phyloP scores from a whole-genome alignment of 2,888 invertebrate species.

The Eulithis prunata region DNA sequence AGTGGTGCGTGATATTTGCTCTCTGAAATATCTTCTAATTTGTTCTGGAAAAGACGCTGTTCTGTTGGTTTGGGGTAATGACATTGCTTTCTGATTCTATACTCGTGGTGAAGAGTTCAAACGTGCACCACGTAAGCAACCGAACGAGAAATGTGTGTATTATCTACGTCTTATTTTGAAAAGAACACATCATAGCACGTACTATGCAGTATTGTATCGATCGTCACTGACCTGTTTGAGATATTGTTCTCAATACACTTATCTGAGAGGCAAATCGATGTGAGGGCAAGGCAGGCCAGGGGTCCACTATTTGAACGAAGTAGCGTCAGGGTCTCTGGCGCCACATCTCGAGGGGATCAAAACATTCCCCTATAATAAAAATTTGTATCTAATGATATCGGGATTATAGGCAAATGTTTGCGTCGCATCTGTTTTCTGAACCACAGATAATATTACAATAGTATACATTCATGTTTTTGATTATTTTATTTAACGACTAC shows the following conservation, averaged over 20 bases:
- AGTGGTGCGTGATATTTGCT: conserved; percentile 56
- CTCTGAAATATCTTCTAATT: conserved; percentile 44
- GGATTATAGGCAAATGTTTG: conserved; percentile 28
- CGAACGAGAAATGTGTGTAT: no score
- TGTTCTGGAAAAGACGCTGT: background rate
- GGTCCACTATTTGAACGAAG: conserved; percentile 55
- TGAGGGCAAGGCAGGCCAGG: conserved; percentile 39
- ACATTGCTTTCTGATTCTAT: no score
- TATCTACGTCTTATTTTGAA: no score
- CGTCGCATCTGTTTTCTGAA: conserved; percentile 20
- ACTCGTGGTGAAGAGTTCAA: no score
- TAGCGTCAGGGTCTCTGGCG: conserved; percentile 49
- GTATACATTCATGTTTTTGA: conserved; percentile 21
- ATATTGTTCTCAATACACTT: background rate
- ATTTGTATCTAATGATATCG: conserved; percentile 30
- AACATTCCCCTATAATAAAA: conserved; percentile 27
- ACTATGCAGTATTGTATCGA: background rate
- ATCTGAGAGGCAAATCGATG: conserved; percentile 24
- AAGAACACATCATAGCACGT: background rate
- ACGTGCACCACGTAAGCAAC: no score
- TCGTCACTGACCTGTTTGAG: background rate
- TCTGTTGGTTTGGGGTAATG: no score
- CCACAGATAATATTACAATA: background rate
- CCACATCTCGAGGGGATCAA: conserved; percentile 49
- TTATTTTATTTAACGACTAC: conserved; percentile 18